Conservation (phyloP, 2,888 invertebrate genomes). For the Lepidocyrtoides sp. region DNA sequence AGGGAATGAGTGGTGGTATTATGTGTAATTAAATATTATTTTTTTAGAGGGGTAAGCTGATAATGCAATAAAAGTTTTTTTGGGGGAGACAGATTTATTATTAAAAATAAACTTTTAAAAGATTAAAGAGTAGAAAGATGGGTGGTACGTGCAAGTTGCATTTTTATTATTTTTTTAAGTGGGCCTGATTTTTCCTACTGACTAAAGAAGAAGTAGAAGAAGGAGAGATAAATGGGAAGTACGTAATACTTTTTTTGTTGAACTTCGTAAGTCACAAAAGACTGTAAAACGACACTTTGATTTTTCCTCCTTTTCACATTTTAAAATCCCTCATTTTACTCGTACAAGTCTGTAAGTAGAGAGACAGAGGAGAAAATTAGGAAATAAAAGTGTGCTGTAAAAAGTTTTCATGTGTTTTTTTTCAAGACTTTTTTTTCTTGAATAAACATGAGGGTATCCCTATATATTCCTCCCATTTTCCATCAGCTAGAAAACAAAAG, state of each 20-base stretch:
- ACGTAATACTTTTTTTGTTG: too few relatives aligned
- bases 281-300: not conserved
- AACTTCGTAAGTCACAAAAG: too few relatives aligned
- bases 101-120: too few relatives aligned
- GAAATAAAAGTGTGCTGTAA: conserved; percentile 12
- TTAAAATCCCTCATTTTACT: conserved; percentile 2
- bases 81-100: too few relatives aligned
- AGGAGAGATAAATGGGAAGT: too few relatives aligned
- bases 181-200: too few relatives aligned
- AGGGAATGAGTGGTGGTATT: not conserved
- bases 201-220: too few relatives aligned
- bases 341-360: not conserved
- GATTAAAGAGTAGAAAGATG: too few relatives aligned
- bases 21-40: not conserved
- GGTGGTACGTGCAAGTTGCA: too few relatives aligned
- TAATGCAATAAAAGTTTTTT: not conserved
- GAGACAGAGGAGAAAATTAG: conserved; percentile 18
- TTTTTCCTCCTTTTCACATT: not conserved
- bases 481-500: too few relatives aligned
- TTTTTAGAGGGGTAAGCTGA: not conserved
- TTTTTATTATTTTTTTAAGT: too few relatives aligned
- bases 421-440: not conserved
- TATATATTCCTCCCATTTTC: not conserved
- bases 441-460: not conserved
- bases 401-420: not conserved